These are phyloP conservation scores for Trachelipus rathkii DNA, from an alignment of 1,140 invertebrate species.

Conservation along the genomic window DNA sequence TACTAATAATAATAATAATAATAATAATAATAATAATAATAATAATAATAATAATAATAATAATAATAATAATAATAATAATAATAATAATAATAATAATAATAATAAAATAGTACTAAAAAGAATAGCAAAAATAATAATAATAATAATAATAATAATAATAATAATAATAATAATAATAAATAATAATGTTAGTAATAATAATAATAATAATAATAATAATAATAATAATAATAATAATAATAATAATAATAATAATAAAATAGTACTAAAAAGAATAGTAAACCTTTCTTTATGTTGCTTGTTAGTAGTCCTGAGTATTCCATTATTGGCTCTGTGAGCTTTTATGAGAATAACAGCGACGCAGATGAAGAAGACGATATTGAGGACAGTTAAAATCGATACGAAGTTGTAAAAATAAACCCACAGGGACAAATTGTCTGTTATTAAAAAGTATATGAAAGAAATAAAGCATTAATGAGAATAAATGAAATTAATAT, in stretches of 20 bases:
- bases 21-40: slow-evolving; percentile 22
- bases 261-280: too few relatives aligned
- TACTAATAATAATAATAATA: not conserved
- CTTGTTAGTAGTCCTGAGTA: slow-evolving; percentile 20
- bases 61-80: not conserved
- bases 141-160: too few relatives aligned
- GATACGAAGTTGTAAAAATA: slow-evolving; percentile 27
- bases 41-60: not conserved
- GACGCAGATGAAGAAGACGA: slow-evolving; percentile 26
- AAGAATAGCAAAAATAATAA: too few relatives aligned
- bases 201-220: not conserved
- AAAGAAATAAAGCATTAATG: not conserved
- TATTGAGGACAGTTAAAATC: slow-evolving; percentile 17
- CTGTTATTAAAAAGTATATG: not conserved
- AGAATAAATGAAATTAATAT: not conserved
- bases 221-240: not conserved
- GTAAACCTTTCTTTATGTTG: slow-evolving; percentile 26
- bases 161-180: not conserved
- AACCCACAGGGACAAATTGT: slow-evolving; percentile 18
- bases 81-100: not conserved
- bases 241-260: not conserved
- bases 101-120: too few relatives aligned
- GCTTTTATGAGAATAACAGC: slow-evolving; percentile 23
- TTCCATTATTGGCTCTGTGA: slow-evolving; percentile 25
- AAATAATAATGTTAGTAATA: not conserved